These are phyloP conservation scores for Callorhinus ursinus DNA, from an alignment of 2,113 vertebrate species.

Conservation along the genomic window DNA sequence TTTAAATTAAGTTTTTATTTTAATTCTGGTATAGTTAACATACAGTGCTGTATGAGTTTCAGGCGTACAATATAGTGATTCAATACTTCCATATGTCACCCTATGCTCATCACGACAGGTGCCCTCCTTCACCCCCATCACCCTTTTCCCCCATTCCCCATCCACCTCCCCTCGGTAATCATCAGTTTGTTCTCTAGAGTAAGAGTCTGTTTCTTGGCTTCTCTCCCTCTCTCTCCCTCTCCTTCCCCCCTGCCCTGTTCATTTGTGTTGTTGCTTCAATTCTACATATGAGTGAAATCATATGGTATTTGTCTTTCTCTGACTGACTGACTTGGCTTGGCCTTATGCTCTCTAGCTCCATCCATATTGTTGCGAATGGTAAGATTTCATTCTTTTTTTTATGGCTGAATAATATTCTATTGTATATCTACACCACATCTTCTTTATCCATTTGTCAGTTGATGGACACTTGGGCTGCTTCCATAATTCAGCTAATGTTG, in stretches of 20 bases:
- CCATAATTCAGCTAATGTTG: background rate
- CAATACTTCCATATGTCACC: background rate
- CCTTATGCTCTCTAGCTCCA: background rate
- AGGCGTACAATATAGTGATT: accelerated
- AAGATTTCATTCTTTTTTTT: background rate
- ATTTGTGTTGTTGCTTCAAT: background rate
- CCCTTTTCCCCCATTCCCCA: background rate
- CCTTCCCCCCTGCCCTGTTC: background rate
- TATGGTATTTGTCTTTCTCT: background rate
- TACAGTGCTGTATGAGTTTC: background rate
- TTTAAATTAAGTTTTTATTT: background rate
- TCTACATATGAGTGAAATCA: background rate
- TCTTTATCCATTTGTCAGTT: background rate
- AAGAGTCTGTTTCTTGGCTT: background rate
- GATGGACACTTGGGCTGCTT: background rate
- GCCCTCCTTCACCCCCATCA: background rate
- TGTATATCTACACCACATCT: background rate
- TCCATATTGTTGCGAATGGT: background rate
- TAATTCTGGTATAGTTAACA: background rate
- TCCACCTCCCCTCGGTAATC: background rate
- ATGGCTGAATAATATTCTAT: background rate
- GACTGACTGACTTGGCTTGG: background rate
- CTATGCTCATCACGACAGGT: background rate
- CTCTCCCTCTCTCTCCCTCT: background rate
- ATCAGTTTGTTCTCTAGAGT: background rate